Evolutionary conservation across 2,797 vertebrate species (phyloP), one percentile per base, ranked within the genome.

Genomic region (Sebastes melanostomus): DNA sequence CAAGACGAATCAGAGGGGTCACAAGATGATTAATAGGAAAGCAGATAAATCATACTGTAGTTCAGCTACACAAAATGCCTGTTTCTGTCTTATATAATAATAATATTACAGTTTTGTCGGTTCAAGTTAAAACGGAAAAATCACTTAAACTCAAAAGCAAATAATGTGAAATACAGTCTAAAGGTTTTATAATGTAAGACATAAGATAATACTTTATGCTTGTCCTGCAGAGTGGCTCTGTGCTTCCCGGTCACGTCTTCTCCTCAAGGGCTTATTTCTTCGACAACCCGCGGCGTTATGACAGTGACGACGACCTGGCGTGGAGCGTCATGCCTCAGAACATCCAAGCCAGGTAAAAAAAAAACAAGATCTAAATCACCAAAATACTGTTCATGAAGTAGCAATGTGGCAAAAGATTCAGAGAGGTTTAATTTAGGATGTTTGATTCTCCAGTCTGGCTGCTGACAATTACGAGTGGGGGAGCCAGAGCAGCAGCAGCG

Each of bases 251-350:
- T 85, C 97, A 97, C 0, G 96, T 96, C 75, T 98, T 98, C 94
- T 97, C 96, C n/a, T 96, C 96, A 65, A 95, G 97, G 75, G 96
- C 96, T 24, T 99, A 99, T 60, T 99, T 98, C 94, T 99, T 99
- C 46, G 98, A 99, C 94, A 99, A 99, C 91, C 98, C 98, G 13
- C 96, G 97, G 38, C 96, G 98, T 77, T 98, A 99, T 0, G 98
- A 99, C 94, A 99, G 98, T 0, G 98, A 99, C 5, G 98, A 99
- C 0, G 97, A 99, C 67, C 94, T 99, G 18, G 97, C 97, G 0
- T 99, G 98, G 98, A 97, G 96, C 66, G 95, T 97, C 65, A 96
- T 97, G 83, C 97, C 97, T n/a, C 97, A 97, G 86, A 97, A 96
- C 80, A 92, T 96, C 75, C 97, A 97, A 75, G 96, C 96, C 92